phyloP scores from a whole-genome alignment of 2,888 invertebrate species.

The Phalera bucephala region DNA sequence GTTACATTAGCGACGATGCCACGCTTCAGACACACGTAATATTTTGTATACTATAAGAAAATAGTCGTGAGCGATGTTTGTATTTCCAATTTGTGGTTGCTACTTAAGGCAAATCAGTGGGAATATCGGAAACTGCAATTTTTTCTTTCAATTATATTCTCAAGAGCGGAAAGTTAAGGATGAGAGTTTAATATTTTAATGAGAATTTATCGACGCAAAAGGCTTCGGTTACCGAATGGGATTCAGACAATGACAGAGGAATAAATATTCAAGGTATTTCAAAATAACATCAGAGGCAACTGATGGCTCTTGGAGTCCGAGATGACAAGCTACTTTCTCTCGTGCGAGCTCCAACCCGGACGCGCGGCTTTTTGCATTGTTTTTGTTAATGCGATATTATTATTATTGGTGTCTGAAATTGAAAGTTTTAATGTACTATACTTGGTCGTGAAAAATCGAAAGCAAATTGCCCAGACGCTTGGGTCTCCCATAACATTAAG shows the following conservation, averaged over 20 bases:
- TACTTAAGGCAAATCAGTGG: background rate
- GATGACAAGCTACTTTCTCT: conserved; percentile 73
- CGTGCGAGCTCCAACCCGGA: conserved; percentile 60
- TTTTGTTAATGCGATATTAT: conserved; percentile 69
- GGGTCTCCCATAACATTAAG: conserved; percentile 40
- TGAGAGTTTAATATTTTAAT: conserved; percentile 40
- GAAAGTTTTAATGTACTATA: conserved; percentile 68
- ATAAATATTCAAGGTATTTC: conserved; percentile 58
- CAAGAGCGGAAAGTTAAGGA: conserved; percentile 38
- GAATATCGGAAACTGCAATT: conserved; percentile 6
- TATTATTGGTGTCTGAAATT: conserved; percentile 61
- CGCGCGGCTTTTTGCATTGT: conserved; percentile 63
- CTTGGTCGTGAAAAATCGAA: conserved; percentile 60
- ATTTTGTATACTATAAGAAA: conserved; percentile 8
- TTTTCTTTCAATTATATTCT: conserved; percentile 11
- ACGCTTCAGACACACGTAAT: conserved; percentile 2
- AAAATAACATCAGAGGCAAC: conserved; percentile 45
- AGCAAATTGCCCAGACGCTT: conserved; percentile 55
- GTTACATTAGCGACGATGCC: background rate
- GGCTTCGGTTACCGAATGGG: conserved; percentile 26
- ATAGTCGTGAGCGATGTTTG: conserved; percentile 1
- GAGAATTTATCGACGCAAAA: conserved; percentile 41
- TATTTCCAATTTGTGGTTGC: background rate
- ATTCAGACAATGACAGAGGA: conserved; percentile 35
- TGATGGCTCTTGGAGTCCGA: conserved; percentile 38